A percentile compares a stretch with the other conserved stretches of the same genome.
Evolutionary conservation across 2,888 invertebrate species (phyloP).

Genomic region (Agrilus mali): DNA sequence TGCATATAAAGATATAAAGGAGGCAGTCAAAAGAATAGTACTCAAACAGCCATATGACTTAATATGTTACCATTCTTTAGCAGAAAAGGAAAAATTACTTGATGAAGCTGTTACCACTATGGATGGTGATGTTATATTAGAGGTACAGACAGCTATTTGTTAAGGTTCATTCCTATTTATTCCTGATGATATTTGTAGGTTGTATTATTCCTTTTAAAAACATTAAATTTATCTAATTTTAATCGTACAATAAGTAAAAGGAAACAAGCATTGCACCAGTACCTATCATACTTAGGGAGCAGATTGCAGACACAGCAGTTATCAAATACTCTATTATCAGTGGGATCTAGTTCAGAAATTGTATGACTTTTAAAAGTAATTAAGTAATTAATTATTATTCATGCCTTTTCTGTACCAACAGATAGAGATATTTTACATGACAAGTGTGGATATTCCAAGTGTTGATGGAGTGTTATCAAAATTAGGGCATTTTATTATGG

Average conservation of each 20-base stretch:
- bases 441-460: constrained; percentile 18
- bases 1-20: constrained; percentile 23
- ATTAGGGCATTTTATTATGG: constrained; percentile 20
- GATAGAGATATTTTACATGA: constrained; percentile 24
- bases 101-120: constrained; percentile 58
- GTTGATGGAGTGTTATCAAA: constrained; percentile 17
- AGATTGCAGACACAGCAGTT: constrained; percentile 55
- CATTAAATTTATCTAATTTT: constrained; percentile 58
- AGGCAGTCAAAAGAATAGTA: constrained; percentile 39
- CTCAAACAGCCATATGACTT: constrained; percentile 38
- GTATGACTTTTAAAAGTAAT: constrained; percentile 15
- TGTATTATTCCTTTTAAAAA: constrained; percentile 59
- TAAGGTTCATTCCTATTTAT: constrained; percentile 6
- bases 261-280: constrained; percentile 59
- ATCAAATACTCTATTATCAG: constrained; percentile 62
- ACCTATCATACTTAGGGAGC: constrained; percentile 57
- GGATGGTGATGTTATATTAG: constrained; percentile 65
- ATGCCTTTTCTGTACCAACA: not conserved
- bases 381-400: not conserved
- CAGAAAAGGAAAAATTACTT: constrained; percentile 57
- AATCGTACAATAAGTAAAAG: constrained; percentile 55
- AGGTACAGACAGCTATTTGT: constrained; percentile 36
- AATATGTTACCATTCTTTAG: constrained; percentile 35
- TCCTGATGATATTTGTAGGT: constrained; percentile 39
- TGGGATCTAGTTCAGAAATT: constrained; percentile 20